Evolutionary conservation across 2,113 vertebrate species (phyloP).

Genomic region (Etia nguti): DNA sequence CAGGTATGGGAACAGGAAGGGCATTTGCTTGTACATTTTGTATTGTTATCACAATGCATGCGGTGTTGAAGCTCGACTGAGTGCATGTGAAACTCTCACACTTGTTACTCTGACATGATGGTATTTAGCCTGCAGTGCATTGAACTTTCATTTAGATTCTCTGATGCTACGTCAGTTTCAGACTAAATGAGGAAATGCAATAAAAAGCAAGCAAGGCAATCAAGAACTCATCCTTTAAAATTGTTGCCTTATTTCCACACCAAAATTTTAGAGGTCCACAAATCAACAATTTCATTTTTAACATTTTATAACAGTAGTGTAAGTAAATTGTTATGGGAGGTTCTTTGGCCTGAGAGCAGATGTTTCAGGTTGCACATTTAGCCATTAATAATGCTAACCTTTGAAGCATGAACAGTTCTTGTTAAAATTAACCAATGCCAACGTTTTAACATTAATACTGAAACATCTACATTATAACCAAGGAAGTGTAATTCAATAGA

Average conservation of each 20-base stretch:
- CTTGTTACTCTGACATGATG: background rate
- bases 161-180: background rate
- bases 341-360: background rate
- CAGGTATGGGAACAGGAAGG: background rate
- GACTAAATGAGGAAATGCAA: constrained; percentile 32
- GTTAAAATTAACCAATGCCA: background rate
- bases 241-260: constrained; percentile 39
- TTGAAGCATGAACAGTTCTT: constrained; percentile 12
- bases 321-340: background rate
- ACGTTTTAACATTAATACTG: background rate
- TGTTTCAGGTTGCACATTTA: background rate
- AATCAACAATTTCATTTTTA: background rate
- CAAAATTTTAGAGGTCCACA: background rate
- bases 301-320: constrained; percentile 8
- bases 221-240: constrained; percentile 16
- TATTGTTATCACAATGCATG: background rate
- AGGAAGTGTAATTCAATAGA: background rate
- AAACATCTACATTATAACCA: background rate
- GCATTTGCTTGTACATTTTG: background rate
- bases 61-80: background rate
- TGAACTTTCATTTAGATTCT: background rate
- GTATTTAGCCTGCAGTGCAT: background rate
- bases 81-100: background rate
- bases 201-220: constrained; percentile 28
- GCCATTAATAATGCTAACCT: background rate